phyloP scores from a whole-genome alignment of 1,140 invertebrate species.

The Drosophila busckii region DNA sequence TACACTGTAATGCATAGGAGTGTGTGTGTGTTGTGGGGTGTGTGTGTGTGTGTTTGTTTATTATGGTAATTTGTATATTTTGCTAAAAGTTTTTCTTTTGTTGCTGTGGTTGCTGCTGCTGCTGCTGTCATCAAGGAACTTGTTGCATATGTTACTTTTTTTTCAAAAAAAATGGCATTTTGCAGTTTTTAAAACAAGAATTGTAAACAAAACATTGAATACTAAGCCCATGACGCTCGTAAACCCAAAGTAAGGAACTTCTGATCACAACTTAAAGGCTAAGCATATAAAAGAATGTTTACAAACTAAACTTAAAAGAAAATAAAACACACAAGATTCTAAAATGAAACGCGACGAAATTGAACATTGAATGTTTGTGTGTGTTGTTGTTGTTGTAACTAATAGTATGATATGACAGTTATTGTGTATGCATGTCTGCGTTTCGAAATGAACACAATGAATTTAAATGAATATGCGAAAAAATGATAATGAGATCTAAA shows the following conservation, averaged over 20 bases:
- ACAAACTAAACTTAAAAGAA: constrained; percentile 41
- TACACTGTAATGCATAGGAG: constrained; percentile 10
- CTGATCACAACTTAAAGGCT: constrained; percentile 71
- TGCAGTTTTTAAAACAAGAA: constrained; percentile 29
- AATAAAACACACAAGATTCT: constrained; percentile 22
- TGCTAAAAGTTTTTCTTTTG: constrained; percentile 33
- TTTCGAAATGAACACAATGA: constrained; percentile 35
- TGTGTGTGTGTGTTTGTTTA: not conserved
- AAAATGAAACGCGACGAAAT: not conserved
- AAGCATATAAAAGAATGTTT: constrained; percentile 41
- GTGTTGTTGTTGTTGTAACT: too few species aligned
- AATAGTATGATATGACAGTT: too few species aligned
- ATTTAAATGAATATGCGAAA: constrained; percentile 42
- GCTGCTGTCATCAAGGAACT: constrained; percentile 62
- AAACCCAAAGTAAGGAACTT: constrained; percentile 77
- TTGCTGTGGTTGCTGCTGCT: constrained; percentile 26
- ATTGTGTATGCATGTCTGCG: constrained; percentile 4
- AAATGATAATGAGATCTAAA: constrained; percentile 24
- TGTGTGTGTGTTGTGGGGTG: constrained; percentile 1
- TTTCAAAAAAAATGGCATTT: constrained; percentile 69
- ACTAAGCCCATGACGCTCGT: constrained; percentile 47
- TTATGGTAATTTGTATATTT: constrained; percentile 53
- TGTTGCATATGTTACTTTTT: constrained; percentile 57
- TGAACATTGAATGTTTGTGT: constrained; percentile 1
- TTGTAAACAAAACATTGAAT: constrained; percentile 56